Evolutionary conservation across 2,113 vertebrate species (phyloP).

Genomic region (Neoarius graeffei): DNA sequence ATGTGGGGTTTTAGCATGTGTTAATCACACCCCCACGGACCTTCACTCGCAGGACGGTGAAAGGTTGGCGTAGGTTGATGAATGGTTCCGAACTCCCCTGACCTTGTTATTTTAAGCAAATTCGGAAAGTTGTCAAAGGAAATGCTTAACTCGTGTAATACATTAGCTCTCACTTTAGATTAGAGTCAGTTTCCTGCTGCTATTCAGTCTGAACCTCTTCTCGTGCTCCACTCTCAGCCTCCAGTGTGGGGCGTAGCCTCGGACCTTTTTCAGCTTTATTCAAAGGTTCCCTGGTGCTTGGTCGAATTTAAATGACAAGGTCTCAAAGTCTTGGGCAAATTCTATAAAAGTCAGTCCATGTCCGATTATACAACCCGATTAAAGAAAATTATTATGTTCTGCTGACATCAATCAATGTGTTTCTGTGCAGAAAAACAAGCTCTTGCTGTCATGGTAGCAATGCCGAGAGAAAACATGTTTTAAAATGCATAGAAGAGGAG

Average conservation of each 20-base stretch:
- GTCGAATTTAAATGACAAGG: neutral
- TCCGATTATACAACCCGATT: neutral
- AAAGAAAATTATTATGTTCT: neutral
- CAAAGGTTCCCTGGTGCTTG: neutral
- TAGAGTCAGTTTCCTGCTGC: neutral
- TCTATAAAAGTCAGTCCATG: no score
- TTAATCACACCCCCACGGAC: conserved; percentile 21
- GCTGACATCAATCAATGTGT: neutral
- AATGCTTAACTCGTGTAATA: conserved; percentile 23
- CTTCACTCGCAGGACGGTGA: neutral
- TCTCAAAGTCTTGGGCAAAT: neutral
- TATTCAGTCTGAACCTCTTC: neutral
- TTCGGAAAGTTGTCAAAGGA: conserved; percentile 13
- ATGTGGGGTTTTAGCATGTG: conserved; percentile 45
- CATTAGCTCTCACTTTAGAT: conserved; percentile 28
- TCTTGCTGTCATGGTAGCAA: neutral
- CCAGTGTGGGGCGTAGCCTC: neutral
- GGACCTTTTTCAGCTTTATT: neutral
- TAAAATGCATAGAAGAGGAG: neutral
- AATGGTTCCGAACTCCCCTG: neutral
- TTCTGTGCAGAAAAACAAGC: neutral
- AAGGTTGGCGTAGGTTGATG: conserved; percentile 30
- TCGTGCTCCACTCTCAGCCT: neutral
- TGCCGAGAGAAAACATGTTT: neutral
- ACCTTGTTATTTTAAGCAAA: conserved; percentile 31